Evolutionary conservation across 1,140 invertebrate species (phyloP).

Genomic region (Diuraphis noxia): DNA sequence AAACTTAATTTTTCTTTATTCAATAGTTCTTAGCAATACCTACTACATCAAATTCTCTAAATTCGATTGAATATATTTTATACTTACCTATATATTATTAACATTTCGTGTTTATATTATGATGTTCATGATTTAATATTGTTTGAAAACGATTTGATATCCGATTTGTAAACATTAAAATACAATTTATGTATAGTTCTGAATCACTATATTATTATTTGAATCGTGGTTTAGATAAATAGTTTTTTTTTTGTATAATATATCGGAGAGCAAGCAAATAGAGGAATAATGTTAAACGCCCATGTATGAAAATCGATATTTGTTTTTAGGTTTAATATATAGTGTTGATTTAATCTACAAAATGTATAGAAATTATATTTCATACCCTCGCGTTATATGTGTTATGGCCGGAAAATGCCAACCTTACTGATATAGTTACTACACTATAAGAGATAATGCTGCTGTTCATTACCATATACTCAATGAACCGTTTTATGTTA

Average conservation of each 20-base stretch:
- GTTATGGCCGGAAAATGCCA: background rate
- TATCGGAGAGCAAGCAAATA: background rate
- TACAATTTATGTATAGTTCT: background rate
- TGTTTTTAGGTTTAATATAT: background rate
- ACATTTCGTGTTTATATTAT: background rate
- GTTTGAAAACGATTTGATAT: background rate
- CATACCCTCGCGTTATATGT: background rate
- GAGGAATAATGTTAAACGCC: background rate
- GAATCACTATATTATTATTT: background rate
- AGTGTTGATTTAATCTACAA: constrained; percentile 5
- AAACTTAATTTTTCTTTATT: background rate
- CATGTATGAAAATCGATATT: background rate
- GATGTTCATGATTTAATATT: background rate
- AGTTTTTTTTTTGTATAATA: background rate
- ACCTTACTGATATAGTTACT: background rate
- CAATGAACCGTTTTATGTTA: constrained; percentile 29
- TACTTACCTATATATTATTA: background rate
- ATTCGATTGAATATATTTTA: background rate
- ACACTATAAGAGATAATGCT: background rate
- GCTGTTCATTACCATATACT: constrained; percentile 10
- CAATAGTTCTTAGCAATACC: background rate
- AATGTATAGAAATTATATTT: constrained; percentile 16
- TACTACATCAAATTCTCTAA: background rate
- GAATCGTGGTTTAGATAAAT: background rate
- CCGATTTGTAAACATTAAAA: constrained; percentile 9